Conservation (phyloP, 2,888 invertebrate species). For the Dendrolimus pini region DNA sequence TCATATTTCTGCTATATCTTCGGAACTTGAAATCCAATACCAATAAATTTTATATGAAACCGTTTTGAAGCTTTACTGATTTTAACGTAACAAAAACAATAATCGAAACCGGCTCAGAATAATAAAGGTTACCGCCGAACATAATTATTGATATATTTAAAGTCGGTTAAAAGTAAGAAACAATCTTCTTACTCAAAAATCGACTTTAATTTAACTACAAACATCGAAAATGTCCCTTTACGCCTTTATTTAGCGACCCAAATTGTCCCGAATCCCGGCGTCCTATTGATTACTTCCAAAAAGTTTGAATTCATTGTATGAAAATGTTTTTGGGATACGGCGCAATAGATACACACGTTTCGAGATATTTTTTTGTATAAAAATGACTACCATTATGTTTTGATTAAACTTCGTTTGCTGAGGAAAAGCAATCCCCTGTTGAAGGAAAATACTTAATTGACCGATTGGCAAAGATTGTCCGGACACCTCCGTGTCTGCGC, state of each 20-base stretch:
- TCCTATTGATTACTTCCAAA: neutral
- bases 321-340: neutral
- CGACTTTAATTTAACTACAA: neutral
- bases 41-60: no score
- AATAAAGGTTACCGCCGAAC: no score
- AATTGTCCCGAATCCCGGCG: neutral
- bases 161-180: no score
- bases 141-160: no score
- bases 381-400: neutral
- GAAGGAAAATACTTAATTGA: constrained; percentile 26
- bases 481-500: constrained; percentile 6
- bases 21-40: no score
- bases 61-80: no score
- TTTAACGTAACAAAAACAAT: no score
- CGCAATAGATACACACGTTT: neutral
- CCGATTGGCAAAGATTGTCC: constrained; percentile 28
- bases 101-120: no score
- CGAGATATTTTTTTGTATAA: neutral
- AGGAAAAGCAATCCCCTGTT: constrained; percentile 10
- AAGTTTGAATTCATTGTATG: neutral
- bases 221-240: neutral
- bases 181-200: no score
- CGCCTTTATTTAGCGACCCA: neutral
- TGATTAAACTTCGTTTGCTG: neutral
- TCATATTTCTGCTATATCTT: no score